Conservation (phyloP, 2,797 vertebrate genomes). For the Morelia viridis region DNA sequence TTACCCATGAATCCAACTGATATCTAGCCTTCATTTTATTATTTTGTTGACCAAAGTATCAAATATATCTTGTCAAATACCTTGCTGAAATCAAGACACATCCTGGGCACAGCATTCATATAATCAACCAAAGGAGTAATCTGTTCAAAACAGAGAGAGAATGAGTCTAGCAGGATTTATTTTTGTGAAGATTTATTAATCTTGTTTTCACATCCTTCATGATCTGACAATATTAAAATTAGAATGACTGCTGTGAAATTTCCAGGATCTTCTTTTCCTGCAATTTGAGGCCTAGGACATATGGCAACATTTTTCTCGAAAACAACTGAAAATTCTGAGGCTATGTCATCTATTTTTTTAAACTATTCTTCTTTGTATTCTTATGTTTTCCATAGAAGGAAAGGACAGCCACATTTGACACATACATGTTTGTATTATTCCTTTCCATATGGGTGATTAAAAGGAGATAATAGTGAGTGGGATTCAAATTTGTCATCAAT, state of each 20-base stretch:
- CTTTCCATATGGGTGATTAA: not conserved
- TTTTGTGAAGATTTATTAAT: not conserved
- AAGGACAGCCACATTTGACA: not conserved
- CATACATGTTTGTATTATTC: not conserved
- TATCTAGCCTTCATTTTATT: not conserved
- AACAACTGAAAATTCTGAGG: not conserved
- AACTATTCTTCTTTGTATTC: not conserved
- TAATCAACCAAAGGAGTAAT: not conserved
- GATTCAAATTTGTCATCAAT: not conserved
- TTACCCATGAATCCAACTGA: not conserved
- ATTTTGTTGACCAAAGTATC: not conserved
- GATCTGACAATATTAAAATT: not conserved
- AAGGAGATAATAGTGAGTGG: not conserved
- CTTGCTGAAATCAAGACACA: too few relatives aligned
- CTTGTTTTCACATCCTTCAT: not conserved
- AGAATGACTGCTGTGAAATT: not conserved
- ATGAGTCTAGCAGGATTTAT: not conserved
- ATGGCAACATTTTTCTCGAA: not conserved
- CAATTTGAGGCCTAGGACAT: not conserved
- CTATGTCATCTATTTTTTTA: not conserved
- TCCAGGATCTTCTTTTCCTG: not conserved
- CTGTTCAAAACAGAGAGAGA: not conserved
- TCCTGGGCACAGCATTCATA: not conserved
- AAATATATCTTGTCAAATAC: not conserved
- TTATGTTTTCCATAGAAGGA: not conserved